A percentile compares a stretch with the other conserved stretches of the same genome.
phyloP scores from a whole-genome alignment of 2,113 vertebrate genomes.

The Tenebrosternarchus preto region DNA sequence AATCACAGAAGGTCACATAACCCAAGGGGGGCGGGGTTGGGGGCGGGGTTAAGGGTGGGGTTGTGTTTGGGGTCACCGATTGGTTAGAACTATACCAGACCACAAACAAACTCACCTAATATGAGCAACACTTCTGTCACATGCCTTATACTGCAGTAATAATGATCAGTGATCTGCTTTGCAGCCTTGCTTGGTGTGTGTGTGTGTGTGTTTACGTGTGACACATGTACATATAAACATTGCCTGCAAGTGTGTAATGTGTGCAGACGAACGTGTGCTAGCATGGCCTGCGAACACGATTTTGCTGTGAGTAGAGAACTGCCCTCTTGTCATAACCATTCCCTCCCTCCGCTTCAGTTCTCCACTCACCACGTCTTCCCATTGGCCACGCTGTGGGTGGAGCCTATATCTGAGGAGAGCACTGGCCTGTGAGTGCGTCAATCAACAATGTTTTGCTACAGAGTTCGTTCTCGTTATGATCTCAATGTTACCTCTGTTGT shows the following conservation, averaged over 20 bases:
- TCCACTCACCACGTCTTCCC: constrained; percentile 97
- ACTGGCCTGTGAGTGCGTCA: constrained; percentile 79
- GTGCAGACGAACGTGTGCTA: too few relatives aligned
- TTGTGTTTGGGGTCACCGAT: too few relatives aligned
- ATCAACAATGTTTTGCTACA: not conserved
- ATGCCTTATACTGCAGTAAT: too few relatives aligned
- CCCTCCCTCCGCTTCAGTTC: constrained; percentile 77
- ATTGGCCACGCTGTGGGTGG: constrained; percentile 92
- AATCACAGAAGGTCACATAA: not conserved
- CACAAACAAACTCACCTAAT: too few relatives aligned
- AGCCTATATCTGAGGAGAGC: constrained; percentile 89
- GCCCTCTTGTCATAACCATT: not conserved
- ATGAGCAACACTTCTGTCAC: too few relatives aligned
- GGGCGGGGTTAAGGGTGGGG: too few relatives aligned
- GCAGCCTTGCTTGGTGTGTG: not conserved
- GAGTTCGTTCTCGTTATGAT: not conserved
- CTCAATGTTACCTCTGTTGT: not conserved
- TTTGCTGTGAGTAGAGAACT: too few relatives aligned
- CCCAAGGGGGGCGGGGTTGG: not conserved
- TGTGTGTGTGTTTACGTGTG: too few relatives aligned
- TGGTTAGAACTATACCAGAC: too few relatives aligned
- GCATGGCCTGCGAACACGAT: too few relatives aligned
- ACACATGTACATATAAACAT: not conserved
- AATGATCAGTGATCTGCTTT: constrained; percentile 1
- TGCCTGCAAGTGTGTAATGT: not conserved